Percentiles rank a stretch among this genome's conserved stretches.
These are phyloP conservation scores for Leptopilina drosophilae DNA, from an alignment of 2,888 invertebrate species.

Conservation along the genomic window DNA sequence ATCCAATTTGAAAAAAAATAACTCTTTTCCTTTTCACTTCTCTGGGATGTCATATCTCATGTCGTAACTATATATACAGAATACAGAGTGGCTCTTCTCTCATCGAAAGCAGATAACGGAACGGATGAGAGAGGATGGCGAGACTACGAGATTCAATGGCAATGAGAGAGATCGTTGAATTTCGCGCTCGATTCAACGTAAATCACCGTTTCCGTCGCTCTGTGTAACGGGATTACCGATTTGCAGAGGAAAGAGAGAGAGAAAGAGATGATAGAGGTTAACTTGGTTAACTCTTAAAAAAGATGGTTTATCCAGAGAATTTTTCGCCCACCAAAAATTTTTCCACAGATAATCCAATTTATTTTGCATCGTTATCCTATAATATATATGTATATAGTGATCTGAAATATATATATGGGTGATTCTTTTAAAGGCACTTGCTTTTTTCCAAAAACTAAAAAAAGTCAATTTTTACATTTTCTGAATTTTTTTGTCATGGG, in stretches of 20 bases:
- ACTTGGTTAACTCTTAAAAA: neutral
- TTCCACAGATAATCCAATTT: neutral
- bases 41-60: conserved; percentile 39
- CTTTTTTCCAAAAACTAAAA: too few species aligned
- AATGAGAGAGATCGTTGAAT: conserved; percentile 16
- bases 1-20: neutral
- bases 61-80: conserved; percentile 12
- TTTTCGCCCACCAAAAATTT: neutral
- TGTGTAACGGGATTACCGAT: conserved; percentile 28
- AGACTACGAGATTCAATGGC: too few species aligned
- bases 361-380: neutral
- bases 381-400: too few species aligned
- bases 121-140: neutral
- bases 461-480: too few species aligned
- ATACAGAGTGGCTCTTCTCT: conserved; percentile 38
- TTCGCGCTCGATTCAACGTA: conserved; percentile 37
- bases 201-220: conserved; percentile 35
- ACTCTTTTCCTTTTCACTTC: conserved; percentile 27
- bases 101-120: conserved; percentile 34
- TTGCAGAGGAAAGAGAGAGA: conserved; percentile 1
- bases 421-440: too few species aligned
- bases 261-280: neutral
- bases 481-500: too few species aligned
- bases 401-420: too few species aligned
- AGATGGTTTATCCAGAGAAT: conserved; percentile 2